Conservation (phyloP, 2,888 invertebrate genomes). For the Drosophila birchii region DNA sequence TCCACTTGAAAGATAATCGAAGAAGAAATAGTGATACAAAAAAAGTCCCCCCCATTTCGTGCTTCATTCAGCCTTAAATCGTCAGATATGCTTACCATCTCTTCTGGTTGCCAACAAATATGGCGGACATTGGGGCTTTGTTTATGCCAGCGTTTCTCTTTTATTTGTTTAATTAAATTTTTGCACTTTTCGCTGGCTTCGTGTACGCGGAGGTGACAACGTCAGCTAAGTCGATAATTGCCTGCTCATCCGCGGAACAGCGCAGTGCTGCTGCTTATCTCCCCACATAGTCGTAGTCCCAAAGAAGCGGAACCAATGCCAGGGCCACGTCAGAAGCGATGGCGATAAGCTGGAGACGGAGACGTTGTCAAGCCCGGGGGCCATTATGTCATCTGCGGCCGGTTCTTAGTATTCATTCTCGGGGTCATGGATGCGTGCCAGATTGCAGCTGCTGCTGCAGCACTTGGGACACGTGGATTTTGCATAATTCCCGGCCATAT, state of each 20-base stretch:
- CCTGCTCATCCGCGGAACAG: conserved; percentile 26
- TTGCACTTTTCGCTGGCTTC: conserved; percentile 18
- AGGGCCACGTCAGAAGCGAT: conserved; percentile 69
- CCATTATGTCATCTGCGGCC: conserved; percentile 72
- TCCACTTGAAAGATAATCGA: conserved; percentile 40
- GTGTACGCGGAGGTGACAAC: conserved; percentile 30
- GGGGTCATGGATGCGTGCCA: conserved; percentile 40
- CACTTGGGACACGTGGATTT: conserved; percentile 72
- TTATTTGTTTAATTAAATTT: conserved; percentile 34
- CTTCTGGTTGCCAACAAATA: conserved; percentile 50
- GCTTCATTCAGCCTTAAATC: conserved; percentile 6
- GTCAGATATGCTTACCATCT: conserved; percentile 33
- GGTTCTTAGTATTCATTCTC: not conserved
- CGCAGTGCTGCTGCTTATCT: conserved; percentile 62
- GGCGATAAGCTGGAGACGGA: conserved; percentile 49
- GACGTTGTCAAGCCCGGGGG: conserved; percentile 49
- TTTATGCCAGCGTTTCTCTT: conserved; percentile 53
- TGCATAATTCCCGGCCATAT: conserved; percentile 60
- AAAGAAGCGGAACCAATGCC: conserved; percentile 20
- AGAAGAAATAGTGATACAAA: conserved; percentile 17
- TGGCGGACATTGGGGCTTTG: conserved; percentile 57
- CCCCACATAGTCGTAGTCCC: not conserved
- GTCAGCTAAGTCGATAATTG: conserved; percentile 48
- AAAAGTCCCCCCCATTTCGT: conserved; percentile 14
- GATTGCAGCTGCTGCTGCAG: conserved; percentile 29